Base-by-base conservation (phyloP, 2,113 vertebrate genomes). In the Nettapus auritus region DNA sequence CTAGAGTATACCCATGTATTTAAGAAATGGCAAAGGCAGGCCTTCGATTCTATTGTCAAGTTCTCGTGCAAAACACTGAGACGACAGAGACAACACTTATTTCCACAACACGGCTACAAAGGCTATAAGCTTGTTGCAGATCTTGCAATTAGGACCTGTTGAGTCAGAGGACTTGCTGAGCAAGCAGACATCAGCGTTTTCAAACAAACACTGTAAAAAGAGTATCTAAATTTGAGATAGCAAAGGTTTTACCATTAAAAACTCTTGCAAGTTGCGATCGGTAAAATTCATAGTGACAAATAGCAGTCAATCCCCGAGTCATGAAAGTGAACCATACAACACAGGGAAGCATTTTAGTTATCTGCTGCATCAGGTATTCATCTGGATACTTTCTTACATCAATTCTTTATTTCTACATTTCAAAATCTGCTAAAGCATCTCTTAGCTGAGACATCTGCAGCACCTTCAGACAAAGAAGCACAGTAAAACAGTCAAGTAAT, bases 1-100 rank as follows among this genome's bases (percentile, higher is more conserved):
- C 6, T 28, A 86, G 25, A 87, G 15, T 5, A n/a, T 5, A 75
- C 3, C 7, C 4, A 20, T 0, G 1, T 8, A 31, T 31, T 67
- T 36, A 23, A 13, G 21, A 44, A 63, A 48, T 12, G 25, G 16
- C 25, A 34, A 26, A 78, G 7, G 42, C 0, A 1, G 5, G 9
- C 33, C 70, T 86, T 31, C 2, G 13, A 29, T 56, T 86, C 68
- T 12, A 13, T 3, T 2, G 1, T 36, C 44, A 10, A 10, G 3
- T 6, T 36, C 33, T 28, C 29, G 16, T 1, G 26, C 1, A 3
- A 50, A 48, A 50, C 6, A 9, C 40, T 64, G 53, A 50, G 21
- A 14, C 11, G 12, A 25, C 50, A 52, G 48, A 29, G 15, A 85
- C 19, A 60, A 22, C 4, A 12, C 16, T 36, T 59, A 56, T 6